Evolutionary conservation across 2,113 vertebrate genomes (phyloP), one percentile per base, ranked within the genome.

Genomic region (Marcusenius ussheri): DNA sequence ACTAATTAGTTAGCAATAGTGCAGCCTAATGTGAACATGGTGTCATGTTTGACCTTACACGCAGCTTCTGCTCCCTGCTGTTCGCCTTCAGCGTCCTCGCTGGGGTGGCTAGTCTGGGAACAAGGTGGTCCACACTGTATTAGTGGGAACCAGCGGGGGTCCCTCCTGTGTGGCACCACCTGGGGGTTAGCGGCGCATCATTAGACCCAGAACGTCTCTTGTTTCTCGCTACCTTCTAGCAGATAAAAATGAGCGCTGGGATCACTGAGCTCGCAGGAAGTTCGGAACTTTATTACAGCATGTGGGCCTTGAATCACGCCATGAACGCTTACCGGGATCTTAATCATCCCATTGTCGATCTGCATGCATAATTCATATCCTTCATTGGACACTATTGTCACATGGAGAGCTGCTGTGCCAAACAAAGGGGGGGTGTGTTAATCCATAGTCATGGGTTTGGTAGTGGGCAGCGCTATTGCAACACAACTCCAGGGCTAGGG

Each of bases 121-220:
- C 31, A 21, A 66, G 56, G 21, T n/a, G 24, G 21, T 47, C 89
- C 84, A 80, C 62, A 45, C 49, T n/a, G 21, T 46, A n/a, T 90
- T 45, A 51, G 62, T 27, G 47, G 49, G 89, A 88, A 90, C 39
- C 89, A 56, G 45, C 35, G 45, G n/a, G 8, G 21, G 46, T 46
- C 89, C 85, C 85, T 88, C 27, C 9, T 49, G 85, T 53, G 66
- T 87, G 5, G 85, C 62, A 90, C 89, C 49, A 58, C 89, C 66
- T 80, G 66, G 66, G 50, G 46, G 45, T 87, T 19, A 35, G 10
- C 35, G 66, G 35, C 86, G 31, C 58, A 87, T 88, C 70, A 90
- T 88, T 87, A 88, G 66, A 90, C 89, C 47, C 87, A 84, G 84
- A 90, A 77, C 21, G 47, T 17, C 70, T 90, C 89, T 77, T 13